Evolutionary conservation across 2,113 vertebrate species (phyloP).

Genomic region (Nothobranchius furzeri): DNA sequence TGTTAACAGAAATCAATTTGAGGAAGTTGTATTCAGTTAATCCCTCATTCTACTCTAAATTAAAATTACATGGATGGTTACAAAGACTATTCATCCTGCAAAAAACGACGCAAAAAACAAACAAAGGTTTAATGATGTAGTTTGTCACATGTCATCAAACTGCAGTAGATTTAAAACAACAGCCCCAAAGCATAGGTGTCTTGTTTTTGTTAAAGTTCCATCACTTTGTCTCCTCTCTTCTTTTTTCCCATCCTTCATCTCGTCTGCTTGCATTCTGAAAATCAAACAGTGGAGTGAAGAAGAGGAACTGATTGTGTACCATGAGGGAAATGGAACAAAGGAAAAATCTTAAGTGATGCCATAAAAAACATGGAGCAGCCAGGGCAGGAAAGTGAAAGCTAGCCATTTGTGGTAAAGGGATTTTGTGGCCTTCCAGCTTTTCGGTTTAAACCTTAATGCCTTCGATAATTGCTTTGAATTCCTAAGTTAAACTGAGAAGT

Average conservation of each 20-base stretch:
- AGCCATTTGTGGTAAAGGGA: slow-evolving; percentile 39
- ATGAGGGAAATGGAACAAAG: neutral
- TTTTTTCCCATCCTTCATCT: neutral
- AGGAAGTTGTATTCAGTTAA: neutral
- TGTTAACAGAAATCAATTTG: neutral
- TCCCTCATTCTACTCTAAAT: too few relatives aligned
- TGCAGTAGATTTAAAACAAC: too few relatives aligned
- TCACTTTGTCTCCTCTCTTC: neutral
- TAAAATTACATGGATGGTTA: too few relatives aligned
- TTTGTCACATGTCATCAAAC: too few relatives aligned
- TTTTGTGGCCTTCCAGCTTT: slow-evolving; percentile 2
- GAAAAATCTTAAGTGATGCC: neutral
- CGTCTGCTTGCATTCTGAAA: neutral
- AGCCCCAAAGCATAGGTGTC: too few relatives aligned
- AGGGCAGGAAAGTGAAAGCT: slow-evolving; percentile 17
- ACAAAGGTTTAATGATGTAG: too few relatives aligned
- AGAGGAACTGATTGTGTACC: neutral
- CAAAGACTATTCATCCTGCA: neutral
- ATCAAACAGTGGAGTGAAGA: neutral
- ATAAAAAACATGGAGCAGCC: slow-evolving; percentile 16
- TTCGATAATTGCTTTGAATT: neutral
- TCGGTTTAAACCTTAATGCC: neutral
- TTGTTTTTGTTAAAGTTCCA: neutral
- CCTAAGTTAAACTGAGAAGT: slow-evolving; percentile 5
- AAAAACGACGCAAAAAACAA: too few relatives aligned